Evolutionary conservation across 2,113 vertebrate species (phyloP).

Genomic region (Mus musculus): DNA sequence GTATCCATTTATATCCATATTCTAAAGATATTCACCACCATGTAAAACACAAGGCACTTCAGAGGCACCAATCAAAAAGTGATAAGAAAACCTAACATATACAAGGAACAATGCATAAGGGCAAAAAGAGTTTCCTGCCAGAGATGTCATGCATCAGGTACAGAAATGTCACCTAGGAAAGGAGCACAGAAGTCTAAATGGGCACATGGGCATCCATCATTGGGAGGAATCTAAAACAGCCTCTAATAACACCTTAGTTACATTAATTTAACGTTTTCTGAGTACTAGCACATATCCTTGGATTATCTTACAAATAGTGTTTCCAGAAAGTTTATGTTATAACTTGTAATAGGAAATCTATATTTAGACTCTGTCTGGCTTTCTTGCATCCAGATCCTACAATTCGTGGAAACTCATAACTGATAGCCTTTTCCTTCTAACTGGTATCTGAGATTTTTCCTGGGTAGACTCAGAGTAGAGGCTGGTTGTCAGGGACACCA

Average conservation of each 20-base stretch:
- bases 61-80: not conserved
- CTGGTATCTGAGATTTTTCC: not conserved
- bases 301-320: not conserved
- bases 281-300: not conserved
- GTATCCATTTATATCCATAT: not conserved
- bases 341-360: not conserved
- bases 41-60: not conserved
- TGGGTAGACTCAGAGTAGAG: not conserved
- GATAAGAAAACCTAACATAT: not conserved
- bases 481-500: not conserved
- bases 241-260: not conserved
- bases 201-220: accelerated
- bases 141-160: not conserved
- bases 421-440: not conserved
- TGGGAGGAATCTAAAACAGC: not conserved
- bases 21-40: not conserved
- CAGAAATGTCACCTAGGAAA: not conserved
- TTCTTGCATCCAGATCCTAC: not conserved
- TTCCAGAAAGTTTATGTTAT: not conserved
- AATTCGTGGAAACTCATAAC: not conserved
- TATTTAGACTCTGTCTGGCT: not conserved
- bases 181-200: not conserved
- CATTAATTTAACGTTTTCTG: not conserved
- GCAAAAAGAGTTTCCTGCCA: accelerated
- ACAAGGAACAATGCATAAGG: not conserved